Conservation (phyloP, 2,888 invertebrate genomes). For the Thecocarcelia acutangulata region DNA sequence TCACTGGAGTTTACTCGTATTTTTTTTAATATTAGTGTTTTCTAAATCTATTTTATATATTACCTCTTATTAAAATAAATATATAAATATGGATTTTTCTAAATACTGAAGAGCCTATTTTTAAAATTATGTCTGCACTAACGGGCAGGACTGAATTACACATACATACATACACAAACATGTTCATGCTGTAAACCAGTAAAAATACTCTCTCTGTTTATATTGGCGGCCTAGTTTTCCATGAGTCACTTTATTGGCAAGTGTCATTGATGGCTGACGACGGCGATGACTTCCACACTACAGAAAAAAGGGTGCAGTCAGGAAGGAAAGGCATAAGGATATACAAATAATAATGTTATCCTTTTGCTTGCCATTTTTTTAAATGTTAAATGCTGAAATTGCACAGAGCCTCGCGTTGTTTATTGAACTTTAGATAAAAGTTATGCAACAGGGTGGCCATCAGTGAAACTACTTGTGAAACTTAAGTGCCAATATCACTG, state of each 20-base stretch:
- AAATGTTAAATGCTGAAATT: slow-evolving; percentile 55
- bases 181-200: slow-evolving; percentile 1
- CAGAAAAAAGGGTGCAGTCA: slow-evolving; percentile 36
- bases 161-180: slow-evolving; percentile 10
- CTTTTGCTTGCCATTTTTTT: slow-evolving; percentile 18
- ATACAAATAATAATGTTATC: slow-evolving; percentile 48
- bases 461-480: too few species aligned
- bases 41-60: too few species aligned
- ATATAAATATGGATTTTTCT: too few species aligned
- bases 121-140: background rate
- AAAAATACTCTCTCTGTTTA: slow-evolving; percentile 38
- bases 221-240: slow-evolving; percentile 62
- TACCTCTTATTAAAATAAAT: too few species aligned
- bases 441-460: slow-evolving; percentile 38
- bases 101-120: too few species aligned
- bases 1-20: too few species aligned
- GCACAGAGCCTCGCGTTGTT: slow-evolving; percentile 59
- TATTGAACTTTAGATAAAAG: slow-evolving; percentile 54
- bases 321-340: slow-evolving; percentile 51
- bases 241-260: slow-evolving; percentile 64
- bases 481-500: too few species aligned
- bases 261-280: slow-evolving; percentile 31
- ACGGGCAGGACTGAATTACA: slow-evolving; percentile 5
- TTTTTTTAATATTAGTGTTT: too few species aligned
- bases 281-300: background rate